A percentile compares a stretch with the other conserved stretches of the same genome.
Evolutionary conservation across 1,140 invertebrate genomes (phyloP).

Genomic region (Asbolus verrucosus): DNA sequence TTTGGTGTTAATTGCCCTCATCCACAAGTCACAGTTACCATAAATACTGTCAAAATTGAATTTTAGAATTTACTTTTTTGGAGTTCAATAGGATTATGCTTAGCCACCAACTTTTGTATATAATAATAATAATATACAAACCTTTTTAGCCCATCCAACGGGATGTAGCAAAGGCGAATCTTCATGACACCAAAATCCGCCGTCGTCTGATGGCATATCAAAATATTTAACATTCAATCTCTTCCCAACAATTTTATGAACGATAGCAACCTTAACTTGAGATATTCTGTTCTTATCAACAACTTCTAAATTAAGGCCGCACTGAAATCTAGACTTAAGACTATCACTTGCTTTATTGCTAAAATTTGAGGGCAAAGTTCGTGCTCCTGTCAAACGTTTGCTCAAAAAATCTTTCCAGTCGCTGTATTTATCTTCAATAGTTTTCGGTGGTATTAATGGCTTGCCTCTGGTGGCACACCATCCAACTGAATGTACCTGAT

Average conservation of each 20-base stretch:
- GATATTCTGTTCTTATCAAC: slow-evolving; percentile 96
- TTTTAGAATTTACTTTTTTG: too few relatives aligned
- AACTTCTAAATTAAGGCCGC: slow-evolving; percentile 90
- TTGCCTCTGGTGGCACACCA: slow-evolving; percentile 97
- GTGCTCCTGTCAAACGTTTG: slow-evolving; percentile 87
- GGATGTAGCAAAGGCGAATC: slow-evolving; percentile 95
- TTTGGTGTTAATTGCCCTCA: too few relatives aligned
- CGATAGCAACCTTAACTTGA: slow-evolving; percentile 88
- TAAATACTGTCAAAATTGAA: too few relatives aligned
- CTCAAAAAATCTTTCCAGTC: slow-evolving; percentile 97
- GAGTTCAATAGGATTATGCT: too few relatives aligned
- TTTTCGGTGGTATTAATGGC: slow-evolving; percentile 92
- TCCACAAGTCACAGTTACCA: too few relatives aligned
- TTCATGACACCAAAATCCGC: slow-evolving; percentile 96
- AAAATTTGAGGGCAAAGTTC: slow-evolving; percentile 93
- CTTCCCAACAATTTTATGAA: slow-evolving; percentile 92
- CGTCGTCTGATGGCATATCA: slow-evolving; percentile 80
- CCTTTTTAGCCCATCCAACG: slow-evolving; percentile 89
- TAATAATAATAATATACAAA: slow-evolving; percentile 41
- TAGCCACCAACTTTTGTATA: too few relatives aligned
- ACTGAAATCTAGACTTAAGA: slow-evolving; percentile 83
- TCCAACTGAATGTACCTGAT: slow-evolving; percentile 93
- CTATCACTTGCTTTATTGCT: slow-evolving; percentile 88
- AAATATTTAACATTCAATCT: slow-evolving; percentile 91
- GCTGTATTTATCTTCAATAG: slow-evolving; percentile 90